A percentile compares a stretch with the other conserved stretches of the same genome.
Conservation (phyloP, 2,113 vertebrate genomes). For the Podarcis cretensis region DNA sequence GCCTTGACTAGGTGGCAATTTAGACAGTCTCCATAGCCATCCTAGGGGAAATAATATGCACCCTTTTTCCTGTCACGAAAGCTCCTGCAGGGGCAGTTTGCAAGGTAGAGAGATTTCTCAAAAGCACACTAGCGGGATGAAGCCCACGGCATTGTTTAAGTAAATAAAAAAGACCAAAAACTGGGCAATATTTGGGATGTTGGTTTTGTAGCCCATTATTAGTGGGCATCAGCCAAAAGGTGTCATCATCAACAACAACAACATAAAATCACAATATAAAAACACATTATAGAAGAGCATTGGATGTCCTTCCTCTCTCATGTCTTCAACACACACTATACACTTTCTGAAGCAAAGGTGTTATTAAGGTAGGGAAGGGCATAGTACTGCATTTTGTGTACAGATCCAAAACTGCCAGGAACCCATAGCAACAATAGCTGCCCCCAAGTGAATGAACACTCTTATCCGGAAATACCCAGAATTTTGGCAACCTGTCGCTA, state of each 20-base stretch:
- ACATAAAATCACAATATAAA: no score
- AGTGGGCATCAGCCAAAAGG: neutral
- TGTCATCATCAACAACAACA: neutral
- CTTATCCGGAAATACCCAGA: neutral
- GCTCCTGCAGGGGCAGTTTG: neutral
- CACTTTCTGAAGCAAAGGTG: neutral
- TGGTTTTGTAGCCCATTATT: neutral
- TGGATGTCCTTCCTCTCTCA: neutral
- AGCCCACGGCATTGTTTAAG: neutral
- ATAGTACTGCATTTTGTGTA: neutral
- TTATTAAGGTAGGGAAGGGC: neutral
- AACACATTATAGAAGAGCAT: neutral
- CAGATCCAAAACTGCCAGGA: neutral
- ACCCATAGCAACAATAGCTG: neutral
- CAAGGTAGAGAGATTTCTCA: neutral
- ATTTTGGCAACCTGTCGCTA: neutral
- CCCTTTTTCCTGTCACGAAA: neutral
- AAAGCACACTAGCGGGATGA: neutral
- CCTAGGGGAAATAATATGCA: neutral
- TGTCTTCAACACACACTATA: neutral
- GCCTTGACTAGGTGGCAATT: neutral
- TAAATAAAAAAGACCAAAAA: neutral
- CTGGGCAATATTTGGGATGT: neutral
- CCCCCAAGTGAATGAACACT: neutral
- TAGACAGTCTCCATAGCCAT: neutral